Conservation (phyloP, 1,140 invertebrate species). For the Halesus radiatus region DNA sequence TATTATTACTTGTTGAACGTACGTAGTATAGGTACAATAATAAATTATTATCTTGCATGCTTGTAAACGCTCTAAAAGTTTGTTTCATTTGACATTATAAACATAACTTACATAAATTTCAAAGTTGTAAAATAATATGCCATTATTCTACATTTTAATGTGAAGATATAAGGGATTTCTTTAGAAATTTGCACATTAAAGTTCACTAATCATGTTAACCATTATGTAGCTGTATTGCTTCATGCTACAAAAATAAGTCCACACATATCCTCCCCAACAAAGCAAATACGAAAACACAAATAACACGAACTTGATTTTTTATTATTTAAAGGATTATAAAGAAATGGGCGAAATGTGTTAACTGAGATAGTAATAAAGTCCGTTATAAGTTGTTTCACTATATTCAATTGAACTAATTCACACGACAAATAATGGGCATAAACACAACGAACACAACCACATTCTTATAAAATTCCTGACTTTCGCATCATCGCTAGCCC, state of each 20-base stretch:
- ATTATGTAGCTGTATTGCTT: conserved; percentile 20
- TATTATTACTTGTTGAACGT: too few relatives aligned
- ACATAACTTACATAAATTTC: conserved; percentile 2
- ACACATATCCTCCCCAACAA: conserved; percentile 15
- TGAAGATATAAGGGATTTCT: background rate
- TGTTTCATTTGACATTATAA: too few relatives aligned
- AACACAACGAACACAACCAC: conserved; percentile 35
- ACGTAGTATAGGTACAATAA: too few relatives aligned
- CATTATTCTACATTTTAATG: conserved; percentile 32
- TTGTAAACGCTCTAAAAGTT: too few relatives aligned
- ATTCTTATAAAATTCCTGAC: conserved; percentile 48
- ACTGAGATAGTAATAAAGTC: background rate
- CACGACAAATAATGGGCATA: conserved; percentile 47
- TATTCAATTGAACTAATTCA: conserved; percentile 47
- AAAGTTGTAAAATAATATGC: background rate
- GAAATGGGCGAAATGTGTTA: background rate
- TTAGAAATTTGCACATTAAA: background rate
- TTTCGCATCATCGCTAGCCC: conserved; percentile 48
- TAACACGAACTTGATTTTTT: conserved; percentile 13
- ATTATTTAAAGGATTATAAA: background rate
- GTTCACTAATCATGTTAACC: conserved; percentile 7
- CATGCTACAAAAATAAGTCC: conserved; percentile 18
- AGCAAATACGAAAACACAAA: conserved; percentile 26
- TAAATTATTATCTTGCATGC: too few relatives aligned
- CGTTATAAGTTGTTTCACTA: conserved; percentile 41